Evolutionary conservation across 2,797 vertebrate genomes (phyloP).

Genomic region (Danio tinwini): DNA sequence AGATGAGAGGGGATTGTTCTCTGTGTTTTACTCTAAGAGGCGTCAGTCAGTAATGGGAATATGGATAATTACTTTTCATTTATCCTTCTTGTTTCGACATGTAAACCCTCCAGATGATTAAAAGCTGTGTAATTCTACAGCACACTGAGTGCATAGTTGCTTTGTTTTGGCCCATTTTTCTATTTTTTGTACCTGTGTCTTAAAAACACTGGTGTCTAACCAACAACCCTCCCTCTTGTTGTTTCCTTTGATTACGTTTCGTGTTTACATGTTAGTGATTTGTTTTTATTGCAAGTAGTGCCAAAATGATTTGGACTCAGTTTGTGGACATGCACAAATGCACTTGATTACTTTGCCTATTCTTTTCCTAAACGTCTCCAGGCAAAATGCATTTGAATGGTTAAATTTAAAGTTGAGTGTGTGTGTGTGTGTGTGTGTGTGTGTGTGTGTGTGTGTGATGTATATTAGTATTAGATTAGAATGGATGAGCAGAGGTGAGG

Average conservation of each 20-base stretch:
- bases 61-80: slow-evolving; percentile 46
- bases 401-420: slow-evolving; percentile 11
- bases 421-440: background rate
- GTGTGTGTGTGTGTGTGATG: background rate
- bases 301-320: slow-evolving; percentile 40
- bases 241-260: slow-evolving; percentile 52
- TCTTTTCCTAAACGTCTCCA: slow-evolving; percentile 34
- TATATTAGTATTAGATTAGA: slow-evolving; percentile 13
- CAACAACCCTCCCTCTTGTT: slow-evolving; percentile 41
- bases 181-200: slow-evolving; percentile 34
- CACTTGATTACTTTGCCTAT: slow-evolving; percentile 21
- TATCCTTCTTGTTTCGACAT: slow-evolving; percentile 38
- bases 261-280: slow-evolving; percentile 54
- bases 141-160: background rate
- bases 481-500: background rate
- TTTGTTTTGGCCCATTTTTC: slow-evolving; percentile 46
- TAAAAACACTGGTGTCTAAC: slow-evolving; percentile 44
- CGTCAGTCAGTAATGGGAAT: slow-evolving; percentile 33
- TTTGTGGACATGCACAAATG: slow-evolving; percentile 49
- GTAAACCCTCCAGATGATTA: slow-evolving; percentile 44
- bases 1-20: slow-evolving; percentile 86
- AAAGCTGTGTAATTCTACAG: slow-evolving; percentile 17
- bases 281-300: slow-evolving; percentile 54
- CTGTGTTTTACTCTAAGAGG: slow-evolving; percentile 29
- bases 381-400: slow-evolving; percentile 44